phyloP scores from a whole-genome alignment of 1,140 invertebrate species.

The Brachionus rubens region DNA sequence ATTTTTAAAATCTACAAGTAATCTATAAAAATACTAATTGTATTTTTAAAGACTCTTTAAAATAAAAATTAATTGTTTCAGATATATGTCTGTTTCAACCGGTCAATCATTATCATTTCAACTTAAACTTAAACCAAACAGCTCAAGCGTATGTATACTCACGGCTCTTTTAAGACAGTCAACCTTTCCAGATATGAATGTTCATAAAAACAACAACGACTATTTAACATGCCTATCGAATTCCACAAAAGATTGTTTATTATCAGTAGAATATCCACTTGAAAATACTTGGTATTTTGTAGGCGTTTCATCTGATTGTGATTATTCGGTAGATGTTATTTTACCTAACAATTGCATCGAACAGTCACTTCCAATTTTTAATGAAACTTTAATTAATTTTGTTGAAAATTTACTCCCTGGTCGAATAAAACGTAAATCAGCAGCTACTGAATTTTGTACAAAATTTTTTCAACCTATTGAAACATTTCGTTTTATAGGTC shows the following conservation, averaged over 20 bases:
- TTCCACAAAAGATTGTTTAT: conserved; percentile 7
- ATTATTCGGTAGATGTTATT: conserved; percentile 22
- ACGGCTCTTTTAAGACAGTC: conserved; percentile 28
- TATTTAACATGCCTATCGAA: background rate
- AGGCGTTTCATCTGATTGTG: conserved; percentile 20
- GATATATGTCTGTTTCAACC: conserved; percentile 24
- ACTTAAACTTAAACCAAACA: conserved; percentile 28
- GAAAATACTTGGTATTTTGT: conserved; percentile 31
- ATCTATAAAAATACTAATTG: background rate
- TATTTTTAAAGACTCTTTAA: background rate
- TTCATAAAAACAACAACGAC: conserved; percentile 15
- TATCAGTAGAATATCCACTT: conserved; percentile 14
- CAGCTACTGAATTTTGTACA: conserved; percentile 7
- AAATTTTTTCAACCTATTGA: conserved; percentile 27
- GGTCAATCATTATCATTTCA: conserved; percentile 10
- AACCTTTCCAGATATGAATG: conserved; percentile 43
- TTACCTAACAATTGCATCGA: conserved; percentile 1
- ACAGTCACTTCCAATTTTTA: background rate
- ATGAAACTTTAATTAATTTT: conserved; percentile 1
- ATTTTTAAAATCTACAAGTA: conserved; percentile 44
- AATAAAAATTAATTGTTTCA: background rate
- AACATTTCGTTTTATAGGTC: conserved; percentile 45
- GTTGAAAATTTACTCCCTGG: background rate
- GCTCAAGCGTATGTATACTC: background rate
- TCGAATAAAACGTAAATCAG: background rate